These are phyloP conservation scores for Ophion slaviceki DNA, from an alignment of 2,888 invertebrate species.

Conservation along the genomic window DNA sequence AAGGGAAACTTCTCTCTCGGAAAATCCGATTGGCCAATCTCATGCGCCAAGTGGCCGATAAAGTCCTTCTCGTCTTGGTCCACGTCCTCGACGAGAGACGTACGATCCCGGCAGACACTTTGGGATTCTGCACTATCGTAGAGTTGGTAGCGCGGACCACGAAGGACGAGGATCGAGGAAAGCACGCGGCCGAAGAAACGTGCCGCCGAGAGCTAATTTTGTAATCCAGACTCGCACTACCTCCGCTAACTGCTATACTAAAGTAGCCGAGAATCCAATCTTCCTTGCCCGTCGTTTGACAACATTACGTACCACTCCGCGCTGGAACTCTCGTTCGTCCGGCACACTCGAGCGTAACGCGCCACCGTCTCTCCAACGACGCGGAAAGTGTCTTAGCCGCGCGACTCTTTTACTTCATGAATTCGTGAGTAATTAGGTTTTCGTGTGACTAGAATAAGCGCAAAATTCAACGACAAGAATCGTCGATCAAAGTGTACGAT, in stretches of 20 bases:
- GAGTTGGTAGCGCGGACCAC: conserved; percentile 70
- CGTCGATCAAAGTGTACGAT: conserved; percentile 25
- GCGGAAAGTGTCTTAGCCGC: conserved; percentile 41
- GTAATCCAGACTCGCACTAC: conserved; percentile 79
- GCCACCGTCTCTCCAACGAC: conserved; percentile 35
- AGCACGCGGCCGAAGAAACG: conserved; percentile 71
- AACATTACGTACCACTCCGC: conserved; percentile 50
- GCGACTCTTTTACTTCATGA: conserved; percentile 27
- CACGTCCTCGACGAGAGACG: conserved; percentile 72
- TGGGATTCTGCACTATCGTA: conserved; percentile 67
- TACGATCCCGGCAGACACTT: conserved; percentile 72
- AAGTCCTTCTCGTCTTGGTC: conserved; percentile 75
- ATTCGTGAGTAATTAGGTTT: conserved; percentile 45
- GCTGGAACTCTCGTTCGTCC: conserved; percentile 56
- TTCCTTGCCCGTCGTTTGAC: conserved; percentile 71
- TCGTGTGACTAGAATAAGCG: conserved; percentile 31
- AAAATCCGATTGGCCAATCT: conserved; percentile 75
- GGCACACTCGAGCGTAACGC: conserved; percentile 57
- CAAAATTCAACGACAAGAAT: conserved; percentile 5
- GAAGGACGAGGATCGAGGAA: conserved; percentile 64
- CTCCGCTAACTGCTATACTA: conserved; percentile 80
- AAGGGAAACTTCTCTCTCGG: conserved; percentile 50
- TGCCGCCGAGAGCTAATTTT: conserved; percentile 76
- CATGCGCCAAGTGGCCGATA: conserved; percentile 75
- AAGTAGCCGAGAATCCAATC: conserved; percentile 79